Evolutionary conservation across 2,888 invertebrate genomes (phyloP).

Genomic region (Amblyteles armatorius): DNA sequence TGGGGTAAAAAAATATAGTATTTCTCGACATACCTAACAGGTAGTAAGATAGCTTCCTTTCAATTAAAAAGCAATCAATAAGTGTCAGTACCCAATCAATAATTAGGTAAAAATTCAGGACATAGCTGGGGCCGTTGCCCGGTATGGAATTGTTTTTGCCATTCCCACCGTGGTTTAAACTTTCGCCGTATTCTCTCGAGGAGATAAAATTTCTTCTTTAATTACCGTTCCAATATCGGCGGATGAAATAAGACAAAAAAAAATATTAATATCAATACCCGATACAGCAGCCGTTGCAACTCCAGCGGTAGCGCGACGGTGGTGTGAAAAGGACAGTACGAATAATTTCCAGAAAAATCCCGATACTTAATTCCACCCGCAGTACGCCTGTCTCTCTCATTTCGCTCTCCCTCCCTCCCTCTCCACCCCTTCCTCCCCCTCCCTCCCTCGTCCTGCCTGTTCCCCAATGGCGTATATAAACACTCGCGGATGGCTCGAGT

Average conservation of each 20-base stretch:
- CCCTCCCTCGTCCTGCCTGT: neutral
- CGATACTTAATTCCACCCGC: conserved; percentile 65
- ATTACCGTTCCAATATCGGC: neutral
- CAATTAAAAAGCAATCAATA: neutral
- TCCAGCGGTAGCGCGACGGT: neutral
- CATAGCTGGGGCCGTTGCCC: neutral
- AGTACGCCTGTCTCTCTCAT: neutral
- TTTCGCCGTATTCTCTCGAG: neutral
- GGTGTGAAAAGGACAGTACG: conserved; percentile 56
- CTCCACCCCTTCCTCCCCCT: neutral
- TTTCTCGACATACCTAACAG: neutral
- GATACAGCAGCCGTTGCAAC: conserved; percentile 57
- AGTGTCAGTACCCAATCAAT: neutral
- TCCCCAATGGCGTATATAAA: neutral
- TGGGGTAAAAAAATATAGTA: neutral
- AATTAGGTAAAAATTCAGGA: neutral
- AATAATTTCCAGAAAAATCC: conserved; percentile 62
- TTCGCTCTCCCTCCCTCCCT: neutral
- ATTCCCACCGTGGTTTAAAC: neutral
- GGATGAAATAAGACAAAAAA: conserved; percentile 5
- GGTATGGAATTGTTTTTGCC: neutral
- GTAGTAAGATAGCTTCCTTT: neutral
- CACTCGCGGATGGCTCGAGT: conserved; percentile 26
- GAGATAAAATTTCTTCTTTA: neutral
- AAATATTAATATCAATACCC: conserved; percentile 61